These are phyloP conservation scores for Xiphorhynchus elegans DNA, from an alignment of 2,113 vertebrate genomes.

Conservation along the genomic window DNA sequence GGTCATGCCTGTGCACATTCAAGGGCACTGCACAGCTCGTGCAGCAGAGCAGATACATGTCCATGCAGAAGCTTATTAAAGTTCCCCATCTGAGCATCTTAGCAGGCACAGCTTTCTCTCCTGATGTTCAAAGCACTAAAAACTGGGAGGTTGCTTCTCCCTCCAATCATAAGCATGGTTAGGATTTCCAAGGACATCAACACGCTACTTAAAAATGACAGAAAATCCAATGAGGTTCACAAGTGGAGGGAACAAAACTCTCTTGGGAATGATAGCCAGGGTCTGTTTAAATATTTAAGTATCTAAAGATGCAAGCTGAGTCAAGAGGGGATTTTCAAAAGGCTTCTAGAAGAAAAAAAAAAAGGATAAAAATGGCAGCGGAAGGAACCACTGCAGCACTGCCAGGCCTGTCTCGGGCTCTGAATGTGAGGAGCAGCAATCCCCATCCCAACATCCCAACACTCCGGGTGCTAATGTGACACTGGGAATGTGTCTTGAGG, in stretches of 20 bases:
- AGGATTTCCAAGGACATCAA: not conserved
- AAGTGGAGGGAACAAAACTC: not conserved
- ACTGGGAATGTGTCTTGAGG: not conserved
- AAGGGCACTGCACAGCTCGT: not conserved
- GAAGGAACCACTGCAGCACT: not conserved
- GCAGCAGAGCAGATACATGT: not conserved
- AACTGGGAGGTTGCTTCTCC: not conserved
- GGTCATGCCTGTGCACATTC: not conserved
- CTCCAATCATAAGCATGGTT: not conserved
- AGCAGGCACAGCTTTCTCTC: not conserved
- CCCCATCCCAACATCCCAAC: not conserved
- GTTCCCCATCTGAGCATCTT: not conserved
- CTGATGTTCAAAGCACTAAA: not conserved
- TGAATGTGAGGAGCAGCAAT: not conserved
- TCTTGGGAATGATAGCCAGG: not conserved
- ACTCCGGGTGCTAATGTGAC: not conserved
- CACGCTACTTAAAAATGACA: not conserved
- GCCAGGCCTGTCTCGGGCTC: not conserved
- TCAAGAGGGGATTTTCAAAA: not conserved
- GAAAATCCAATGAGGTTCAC: not conserved
- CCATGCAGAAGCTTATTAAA: not conserved
- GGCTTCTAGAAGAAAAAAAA: not conserved
- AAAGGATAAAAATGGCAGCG: not conserved
- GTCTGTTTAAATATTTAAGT: conserved; percentile 15
- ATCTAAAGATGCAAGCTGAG: not conserved